phyloP scores from a whole-genome alignment of 1,140 invertebrate genomes.

The Leptopilina clavipes region DNA sequence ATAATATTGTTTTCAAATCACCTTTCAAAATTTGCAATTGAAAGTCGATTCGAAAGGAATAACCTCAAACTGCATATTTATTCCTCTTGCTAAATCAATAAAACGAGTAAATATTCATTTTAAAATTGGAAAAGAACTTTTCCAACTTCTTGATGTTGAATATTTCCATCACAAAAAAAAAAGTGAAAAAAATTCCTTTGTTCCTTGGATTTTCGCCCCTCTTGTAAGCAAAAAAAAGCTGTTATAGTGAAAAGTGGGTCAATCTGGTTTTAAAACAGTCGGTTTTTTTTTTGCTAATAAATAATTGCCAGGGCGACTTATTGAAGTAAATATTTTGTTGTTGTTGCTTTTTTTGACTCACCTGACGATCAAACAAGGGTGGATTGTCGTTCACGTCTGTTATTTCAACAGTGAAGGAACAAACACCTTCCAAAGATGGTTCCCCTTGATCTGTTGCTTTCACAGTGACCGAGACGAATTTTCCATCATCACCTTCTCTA shows the following conservation, averaged over 20 bases:
- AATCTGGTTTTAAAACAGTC: neutral
- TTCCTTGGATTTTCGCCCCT: no score
- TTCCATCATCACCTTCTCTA: constrained; percentile 95
- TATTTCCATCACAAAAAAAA: no score
- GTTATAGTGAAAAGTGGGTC: neutral
- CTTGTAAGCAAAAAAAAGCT: neutral
- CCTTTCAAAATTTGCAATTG: no score
- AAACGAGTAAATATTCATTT: no score
- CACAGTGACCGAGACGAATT: constrained; percentile 95
- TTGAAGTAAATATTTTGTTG: neutral
- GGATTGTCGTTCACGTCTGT: constrained; percentile 96
- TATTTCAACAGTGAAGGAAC: constrained; percentile 97
- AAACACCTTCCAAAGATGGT: constrained; percentile 94
- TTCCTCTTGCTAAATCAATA: no score
- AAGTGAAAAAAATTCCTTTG: no score
- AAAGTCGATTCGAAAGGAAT: no score
- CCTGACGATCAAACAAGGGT: constrained; percentile 94
- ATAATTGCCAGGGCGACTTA: no score
- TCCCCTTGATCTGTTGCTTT: constrained; percentile 98
- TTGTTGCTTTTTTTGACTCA: constrained; percentile 59
- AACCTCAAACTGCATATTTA: no score
- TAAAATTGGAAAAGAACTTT: no score
- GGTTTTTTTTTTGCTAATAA: neutral
- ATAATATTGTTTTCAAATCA: no score
- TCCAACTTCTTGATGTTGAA: no score